Percentiles rank a stretch among this genome's conserved stretches.
These are phyloP conservation scores for Cheumatopsyche charites DNA, from an alignment of 1,140 invertebrate genomes.

Conservation along the genomic window DNA sequence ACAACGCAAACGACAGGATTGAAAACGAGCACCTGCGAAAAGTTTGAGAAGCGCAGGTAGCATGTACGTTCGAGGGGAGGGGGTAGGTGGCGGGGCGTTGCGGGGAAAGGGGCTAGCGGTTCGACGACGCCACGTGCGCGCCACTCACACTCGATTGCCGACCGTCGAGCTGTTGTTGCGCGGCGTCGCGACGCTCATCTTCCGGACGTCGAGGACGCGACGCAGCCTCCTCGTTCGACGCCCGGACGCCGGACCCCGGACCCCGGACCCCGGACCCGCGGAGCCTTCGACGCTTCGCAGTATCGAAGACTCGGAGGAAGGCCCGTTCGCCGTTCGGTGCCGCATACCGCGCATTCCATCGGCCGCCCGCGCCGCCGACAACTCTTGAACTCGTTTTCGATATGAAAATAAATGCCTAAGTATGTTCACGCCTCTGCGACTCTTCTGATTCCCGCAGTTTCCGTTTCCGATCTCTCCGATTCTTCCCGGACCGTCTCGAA, in stretches of 20 bases:
- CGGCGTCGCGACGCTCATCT: too few relatives aligned
- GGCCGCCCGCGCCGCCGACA: slow-evolving; percentile 17
- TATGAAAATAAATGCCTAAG: slow-evolving; percentile 33
- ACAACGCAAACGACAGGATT: too few relatives aligned
- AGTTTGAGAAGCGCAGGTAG: too few relatives aligned
- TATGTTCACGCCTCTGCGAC: slow-evolving; percentile 20
- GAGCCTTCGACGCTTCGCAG: too few relatives aligned
- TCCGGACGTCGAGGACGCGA: too few relatives aligned
- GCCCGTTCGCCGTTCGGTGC: neutral
- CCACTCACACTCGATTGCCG: too few relatives aligned
- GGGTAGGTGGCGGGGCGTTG: neutral
- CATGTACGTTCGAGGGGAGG: neutral
- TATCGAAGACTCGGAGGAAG: neutral
- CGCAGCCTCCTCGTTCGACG: too few relatives aligned
- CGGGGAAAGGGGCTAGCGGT: neutral
- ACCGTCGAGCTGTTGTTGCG: too few relatives aligned
- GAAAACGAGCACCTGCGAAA: too few relatives aligned
- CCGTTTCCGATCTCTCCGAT: neutral
- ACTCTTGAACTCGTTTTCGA: slow-evolving; percentile 37
- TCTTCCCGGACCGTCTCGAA: neutral
- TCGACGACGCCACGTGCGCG: slow-evolving; percentile 20
- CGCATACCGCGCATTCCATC: slow-evolving; percentile 25
- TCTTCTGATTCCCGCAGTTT: neutral
- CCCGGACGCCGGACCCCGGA: too few relatives aligned
- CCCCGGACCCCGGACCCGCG: too few relatives aligned